A percentile compares a stretch with the other conserved stretches of the same genome.
phyloP scores from a whole-genome alignment of 2,113 vertebrate species.

The Crotalus helleri region DNA sequence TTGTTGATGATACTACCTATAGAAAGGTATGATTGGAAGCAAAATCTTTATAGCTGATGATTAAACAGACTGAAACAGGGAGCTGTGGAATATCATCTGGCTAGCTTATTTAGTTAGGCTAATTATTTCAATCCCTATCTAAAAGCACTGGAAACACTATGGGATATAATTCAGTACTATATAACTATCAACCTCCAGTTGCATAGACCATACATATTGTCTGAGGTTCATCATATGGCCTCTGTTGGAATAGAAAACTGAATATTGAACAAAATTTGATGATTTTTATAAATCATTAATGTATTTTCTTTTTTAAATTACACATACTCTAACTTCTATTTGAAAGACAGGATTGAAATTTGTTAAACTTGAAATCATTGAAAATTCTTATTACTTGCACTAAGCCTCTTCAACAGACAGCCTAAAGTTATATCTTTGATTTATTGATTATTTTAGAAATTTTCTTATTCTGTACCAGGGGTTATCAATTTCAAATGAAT shows the following conservation, averaged over 20 bases:
- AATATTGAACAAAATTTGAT: neutral
- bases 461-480: neutral
- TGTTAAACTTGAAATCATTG: neutral
- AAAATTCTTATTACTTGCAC: neutral
- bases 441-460: neutral
- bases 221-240: neutral
- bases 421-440: neutral
- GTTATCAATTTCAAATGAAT: neutral
- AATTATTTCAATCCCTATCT: neutral
- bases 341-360: neutral
- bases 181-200: neutral
- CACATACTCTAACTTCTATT: neutral
- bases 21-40: neutral
- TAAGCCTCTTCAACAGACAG: neutral
- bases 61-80: neutral
- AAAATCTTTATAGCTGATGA: neutral
- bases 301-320: neutral
- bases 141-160: neutral
- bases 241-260: neutral
- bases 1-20: conserved; percentile 8
- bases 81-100: neutral
- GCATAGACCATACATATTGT: neutral
- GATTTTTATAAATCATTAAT: neutral
- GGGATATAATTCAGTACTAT: neutral
- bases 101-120: neutral